phyloP scores from a whole-genome alignment of 2,888 invertebrate species.

The Temnothorax unifasciatus region DNA sequence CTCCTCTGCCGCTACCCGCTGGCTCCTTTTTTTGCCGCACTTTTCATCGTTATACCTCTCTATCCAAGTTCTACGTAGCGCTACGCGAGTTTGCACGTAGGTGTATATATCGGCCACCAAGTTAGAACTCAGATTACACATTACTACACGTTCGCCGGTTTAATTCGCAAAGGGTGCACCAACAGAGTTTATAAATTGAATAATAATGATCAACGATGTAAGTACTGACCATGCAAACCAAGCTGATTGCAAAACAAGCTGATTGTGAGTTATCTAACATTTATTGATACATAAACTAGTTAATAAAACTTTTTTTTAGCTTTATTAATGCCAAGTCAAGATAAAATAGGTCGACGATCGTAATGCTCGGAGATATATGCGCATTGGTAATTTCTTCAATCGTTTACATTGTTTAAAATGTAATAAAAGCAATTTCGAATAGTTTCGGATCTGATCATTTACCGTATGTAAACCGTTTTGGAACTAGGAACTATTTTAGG shows the following conservation, averaged over 20 bases:
- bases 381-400: slow-evolving; percentile 55
- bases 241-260: slow-evolving; percentile 40
- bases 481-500: neutral
- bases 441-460: neutral
- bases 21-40: neutral
- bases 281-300: slow-evolving; percentile 40
- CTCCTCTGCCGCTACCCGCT: slow-evolving; percentile 20
- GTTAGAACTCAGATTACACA: slow-evolving; percentile 40
- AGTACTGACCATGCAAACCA: neutral
- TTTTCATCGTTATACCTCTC: slow-evolving; percentile 3
- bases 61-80: slow-evolving; percentile 15
- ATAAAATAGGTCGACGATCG: slow-evolving; percentile 33
- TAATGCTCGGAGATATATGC: slow-evolving; percentile 41
- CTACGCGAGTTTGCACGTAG: slow-evolving; percentile 24
- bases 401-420: slow-evolving; percentile 11
- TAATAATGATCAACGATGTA: slow-evolving; percentile 44
- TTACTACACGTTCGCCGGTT: slow-evolving; percentile 50
- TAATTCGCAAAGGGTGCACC: slow-evolving; percentile 66
- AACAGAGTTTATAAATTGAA: slow-evolving; percentile 59
- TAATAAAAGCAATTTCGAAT: neutral
- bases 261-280: slow-evolving; percentile 47
- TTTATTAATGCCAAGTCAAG: slow-evolving; percentile 11
- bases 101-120: slow-evolving; percentile 4
- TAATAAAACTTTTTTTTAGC: slow-evolving; percentile 63
- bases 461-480: neutral